phyloP scores from a whole-genome alignment of 2,797 vertebrate genomes.

The Sebastolobus altivelis region DNA sequence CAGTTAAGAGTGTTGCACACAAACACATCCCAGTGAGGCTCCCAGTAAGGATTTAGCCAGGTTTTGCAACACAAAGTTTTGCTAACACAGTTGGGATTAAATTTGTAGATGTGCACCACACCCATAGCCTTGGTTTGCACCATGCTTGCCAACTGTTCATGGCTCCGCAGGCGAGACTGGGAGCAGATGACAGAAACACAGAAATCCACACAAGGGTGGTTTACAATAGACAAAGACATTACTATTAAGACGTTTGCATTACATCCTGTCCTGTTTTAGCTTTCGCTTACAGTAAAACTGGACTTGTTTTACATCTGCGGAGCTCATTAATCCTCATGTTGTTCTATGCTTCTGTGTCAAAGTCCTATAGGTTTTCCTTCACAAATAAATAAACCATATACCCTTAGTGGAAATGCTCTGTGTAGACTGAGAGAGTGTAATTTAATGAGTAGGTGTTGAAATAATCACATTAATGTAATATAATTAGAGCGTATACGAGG shows the following conservation, averaged over 20 bases:
- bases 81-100: constrained; percentile 43
- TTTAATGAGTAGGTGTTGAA: constrained; percentile 76
- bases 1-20: constrained; percentile 42
- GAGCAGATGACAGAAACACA: constrained; percentile 62
- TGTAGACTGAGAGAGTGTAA: constrained; percentile 18
- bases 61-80: constrained; percentile 44
- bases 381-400: constrained; percentile 40
- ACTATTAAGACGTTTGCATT: constrained; percentile 42
- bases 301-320: constrained; percentile 39
- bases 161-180: constrained; percentile 43
- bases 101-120: constrained; percentile 63
- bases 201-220: constrained; percentile 30
- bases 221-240: constrained; percentile 49
- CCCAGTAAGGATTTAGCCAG: constrained; percentile 29
- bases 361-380: constrained; percentile 9
- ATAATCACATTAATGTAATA: constrained; percentile 68
- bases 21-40: constrained; percentile 58
- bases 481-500: constrained; percentile 51
- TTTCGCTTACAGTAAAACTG: constrained; percentile 30
- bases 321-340: constrained; percentile 48
- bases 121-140: constrained; percentile 66
- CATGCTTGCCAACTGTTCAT: constrained; percentile 54
- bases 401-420: constrained; percentile 18
- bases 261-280: constrained; percentile 36
- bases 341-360: constrained; percentile 25